Evolutionary conservation across 2,113 vertebrate species (phyloP).

Genomic region (Chlamydotis undulata): DNA sequence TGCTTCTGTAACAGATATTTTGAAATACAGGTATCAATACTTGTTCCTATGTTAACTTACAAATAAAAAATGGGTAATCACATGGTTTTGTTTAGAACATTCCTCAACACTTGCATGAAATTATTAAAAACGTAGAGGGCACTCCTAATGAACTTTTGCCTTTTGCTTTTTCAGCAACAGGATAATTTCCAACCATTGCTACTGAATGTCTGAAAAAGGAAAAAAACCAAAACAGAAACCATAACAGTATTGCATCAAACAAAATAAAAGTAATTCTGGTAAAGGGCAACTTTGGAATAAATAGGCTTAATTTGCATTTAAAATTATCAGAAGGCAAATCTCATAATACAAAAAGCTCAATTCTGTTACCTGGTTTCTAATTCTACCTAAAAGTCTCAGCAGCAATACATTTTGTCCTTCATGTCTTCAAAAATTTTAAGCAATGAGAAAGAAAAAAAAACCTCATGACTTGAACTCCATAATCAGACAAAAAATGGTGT

Average conservation of each 20-base stretch:
- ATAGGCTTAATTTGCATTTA: neutral
- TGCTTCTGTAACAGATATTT: neutral
- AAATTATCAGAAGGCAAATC: neutral
- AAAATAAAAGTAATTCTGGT: neutral
- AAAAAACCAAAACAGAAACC: neutral
- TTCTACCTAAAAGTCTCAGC: neutral
- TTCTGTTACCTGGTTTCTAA: neutral
- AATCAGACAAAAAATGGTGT: neutral
- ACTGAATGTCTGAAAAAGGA: neutral
- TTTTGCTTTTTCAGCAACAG: neutral
- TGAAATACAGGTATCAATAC: neutral
- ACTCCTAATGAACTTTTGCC: neutral
- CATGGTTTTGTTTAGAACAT: neutral
- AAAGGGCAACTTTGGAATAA: neutral
- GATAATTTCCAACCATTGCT: neutral
- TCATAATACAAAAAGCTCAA: neutral
- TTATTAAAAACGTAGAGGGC: neutral
- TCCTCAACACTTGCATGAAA: neutral
- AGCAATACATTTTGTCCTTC: neutral
- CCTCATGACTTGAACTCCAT: neutral
- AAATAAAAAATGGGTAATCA: neutral
- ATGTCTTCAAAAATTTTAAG: neutral
- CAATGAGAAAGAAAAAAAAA: neutral
- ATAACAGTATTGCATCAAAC: neutral
- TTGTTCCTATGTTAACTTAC: neutral